These are phyloP conservation scores for Capitulum mitella DNA, from an alignment of 2,888 invertebrate genomes.

Conservation along the genomic window DNA sequence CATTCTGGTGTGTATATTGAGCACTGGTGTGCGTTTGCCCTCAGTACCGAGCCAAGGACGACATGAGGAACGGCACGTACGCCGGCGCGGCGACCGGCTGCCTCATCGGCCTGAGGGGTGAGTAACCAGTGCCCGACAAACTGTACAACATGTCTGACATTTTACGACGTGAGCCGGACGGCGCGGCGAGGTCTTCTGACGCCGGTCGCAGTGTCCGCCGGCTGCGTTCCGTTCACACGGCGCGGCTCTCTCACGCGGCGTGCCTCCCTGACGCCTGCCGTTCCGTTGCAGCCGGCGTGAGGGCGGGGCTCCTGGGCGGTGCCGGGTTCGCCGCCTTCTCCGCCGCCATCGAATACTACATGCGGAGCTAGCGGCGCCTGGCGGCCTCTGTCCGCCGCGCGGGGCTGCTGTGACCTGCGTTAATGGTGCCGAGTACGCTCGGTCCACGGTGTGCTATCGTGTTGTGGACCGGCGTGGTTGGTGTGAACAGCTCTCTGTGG, in stretches of 20 bases:
- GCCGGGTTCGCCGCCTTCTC: conserved; percentile 97
- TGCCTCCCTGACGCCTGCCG: background rate
- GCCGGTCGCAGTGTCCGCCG: too few species aligned
- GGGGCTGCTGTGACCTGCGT: too few species aligned
- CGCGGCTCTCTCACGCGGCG: background rate
- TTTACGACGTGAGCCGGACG: too few species aligned
- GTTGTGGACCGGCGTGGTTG: too few species aligned
- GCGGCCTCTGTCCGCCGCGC: too few species aligned
- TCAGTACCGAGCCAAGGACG: conserved; percentile 77
- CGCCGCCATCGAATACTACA: conserved; percentile 91
- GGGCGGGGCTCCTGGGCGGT: conserved; percentile 87
- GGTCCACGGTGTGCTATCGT: too few species aligned
- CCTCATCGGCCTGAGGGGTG: conserved; percentile 55
- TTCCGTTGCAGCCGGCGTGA: conserved; percentile 66
- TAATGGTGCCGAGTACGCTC: too few species aligned
- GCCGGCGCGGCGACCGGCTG: conserved; percentile 93
- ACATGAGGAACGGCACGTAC: conserved; percentile 94
- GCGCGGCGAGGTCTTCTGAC: too few species aligned
- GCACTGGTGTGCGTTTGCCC: background rate
- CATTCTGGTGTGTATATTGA: too few species aligned
- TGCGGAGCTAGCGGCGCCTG: too few species aligned
- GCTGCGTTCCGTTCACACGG: background rate
- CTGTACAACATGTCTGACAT: too few species aligned
- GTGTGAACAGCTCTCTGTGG: too few species aligned
- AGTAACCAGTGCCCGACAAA: background rate